Evolutionary conservation across 2,113 vertebrate species (phyloP).

Genomic region (Setophaga kirtlandii): DNA sequence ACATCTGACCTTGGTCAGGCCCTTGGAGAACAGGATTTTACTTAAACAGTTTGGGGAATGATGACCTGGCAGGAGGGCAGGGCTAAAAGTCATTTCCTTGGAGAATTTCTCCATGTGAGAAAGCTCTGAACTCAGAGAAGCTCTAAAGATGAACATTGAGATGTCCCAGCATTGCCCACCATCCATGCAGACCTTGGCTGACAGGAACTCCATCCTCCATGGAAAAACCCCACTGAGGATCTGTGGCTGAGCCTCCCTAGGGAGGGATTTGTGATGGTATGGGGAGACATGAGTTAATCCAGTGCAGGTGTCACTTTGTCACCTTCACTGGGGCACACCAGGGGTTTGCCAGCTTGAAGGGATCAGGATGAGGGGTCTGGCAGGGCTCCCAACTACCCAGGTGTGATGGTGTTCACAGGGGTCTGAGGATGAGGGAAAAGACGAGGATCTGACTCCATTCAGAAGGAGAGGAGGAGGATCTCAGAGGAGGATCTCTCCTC

Average conservation of each 20-base stretch:
- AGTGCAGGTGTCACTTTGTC: background rate
- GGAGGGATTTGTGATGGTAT: rapidly evolving
- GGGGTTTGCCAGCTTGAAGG: background rate
- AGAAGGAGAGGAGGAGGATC: too few relatives aligned
- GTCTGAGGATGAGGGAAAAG: too few relatives aligned
- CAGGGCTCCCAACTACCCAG: background rate
- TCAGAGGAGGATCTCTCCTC: too few relatives aligned
- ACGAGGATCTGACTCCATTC: too few relatives aligned
- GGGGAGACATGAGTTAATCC: background rate
- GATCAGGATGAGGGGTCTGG: background rate
- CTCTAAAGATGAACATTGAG: background rate
- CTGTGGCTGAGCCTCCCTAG: background rate
- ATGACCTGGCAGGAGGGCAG: background rate
- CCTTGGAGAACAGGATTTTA: background rate
- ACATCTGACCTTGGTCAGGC: background rate
- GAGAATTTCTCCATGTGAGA: background rate
- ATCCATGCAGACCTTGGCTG: background rate
- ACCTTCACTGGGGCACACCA: rapidly evolving
- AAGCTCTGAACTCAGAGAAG: background rate
- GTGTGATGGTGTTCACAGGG: too few relatives aligned
- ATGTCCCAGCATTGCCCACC: background rate
- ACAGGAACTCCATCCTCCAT: background rate
- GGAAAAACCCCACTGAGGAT: background rate
- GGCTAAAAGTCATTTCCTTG: background rate
- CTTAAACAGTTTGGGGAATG: background rate